Conservation (phyloP, 2,113 vertebrate species). For the Stigmatopora nigra region DNA sequence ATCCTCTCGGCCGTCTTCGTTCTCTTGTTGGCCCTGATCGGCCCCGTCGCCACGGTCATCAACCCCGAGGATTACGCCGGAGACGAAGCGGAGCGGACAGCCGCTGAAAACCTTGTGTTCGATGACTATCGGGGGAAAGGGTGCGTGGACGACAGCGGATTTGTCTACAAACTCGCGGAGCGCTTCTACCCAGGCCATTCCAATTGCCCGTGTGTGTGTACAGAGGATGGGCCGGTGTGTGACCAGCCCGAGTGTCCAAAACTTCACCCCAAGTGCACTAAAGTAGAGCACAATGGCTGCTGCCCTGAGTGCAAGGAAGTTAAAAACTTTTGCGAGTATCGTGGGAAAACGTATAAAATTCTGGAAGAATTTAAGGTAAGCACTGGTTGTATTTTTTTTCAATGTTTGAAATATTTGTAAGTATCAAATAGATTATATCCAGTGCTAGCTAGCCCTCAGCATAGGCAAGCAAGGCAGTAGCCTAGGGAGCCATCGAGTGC, state of each 20-base stretch:
- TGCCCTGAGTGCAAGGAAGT: conserved; percentile 99
- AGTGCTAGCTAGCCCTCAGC: no score
- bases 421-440: not conserved
- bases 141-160: conserved; percentile 98
- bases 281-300: conserved; percentile 98
- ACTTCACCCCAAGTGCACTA: conserved; percentile 98
- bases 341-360: conserved; percentile 95
- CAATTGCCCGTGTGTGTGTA: conserved; percentile 97
- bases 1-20: conserved; percentile 78
- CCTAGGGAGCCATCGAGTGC: no score
- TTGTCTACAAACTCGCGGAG: conserved; percentile 96
- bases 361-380: conserved; percentile 99
- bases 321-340: conserved; percentile 98
- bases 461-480: no score
- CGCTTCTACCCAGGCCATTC: conserved; percentile 98
- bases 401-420: not conserved
- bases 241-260: conserved; percentile 97
- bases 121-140: conserved; percentile 98
- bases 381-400: not conserved
- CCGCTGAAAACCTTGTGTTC: conserved; percentile 88
- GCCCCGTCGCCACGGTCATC: conserved; percentile 78
- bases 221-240: conserved; percentile 96
- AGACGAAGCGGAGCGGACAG: conserved; percentile 86
- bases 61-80: conserved; percentile 85
- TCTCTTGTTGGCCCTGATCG: conserved; percentile 82